phyloP scores from a whole-genome alignment of 2,888 invertebrate genomes.

The Amiota mariae region DNA sequence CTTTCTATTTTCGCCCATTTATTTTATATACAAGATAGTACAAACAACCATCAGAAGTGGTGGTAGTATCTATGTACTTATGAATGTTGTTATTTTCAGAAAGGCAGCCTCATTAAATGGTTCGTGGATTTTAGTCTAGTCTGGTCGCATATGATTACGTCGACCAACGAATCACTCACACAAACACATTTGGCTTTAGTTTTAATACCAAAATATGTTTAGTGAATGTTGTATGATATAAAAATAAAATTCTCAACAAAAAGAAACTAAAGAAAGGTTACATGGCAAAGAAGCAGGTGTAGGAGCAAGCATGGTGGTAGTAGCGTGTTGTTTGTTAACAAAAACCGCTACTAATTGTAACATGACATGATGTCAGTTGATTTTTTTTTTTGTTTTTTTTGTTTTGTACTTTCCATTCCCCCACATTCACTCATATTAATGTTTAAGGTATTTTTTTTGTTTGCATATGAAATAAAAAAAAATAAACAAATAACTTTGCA shows the following conservation, averaged over 20 bases:
- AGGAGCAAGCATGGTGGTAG: slow-evolving; percentile 32
- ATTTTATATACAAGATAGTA: no score
- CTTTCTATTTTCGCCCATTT: no score
- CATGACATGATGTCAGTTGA: slow-evolving; percentile 20
- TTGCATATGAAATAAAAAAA: slow-evolving; percentile 31
- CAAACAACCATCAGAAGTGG: no score
- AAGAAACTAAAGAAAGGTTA: no score
- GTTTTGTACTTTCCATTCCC: neutral
- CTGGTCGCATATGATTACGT: no score
- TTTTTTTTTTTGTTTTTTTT: no score
- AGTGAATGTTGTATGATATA: neutral
- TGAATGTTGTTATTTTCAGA: no score
- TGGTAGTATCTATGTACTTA: no score
- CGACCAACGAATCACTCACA: no score
- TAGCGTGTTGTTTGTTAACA: slow-evolving; percentile 49
- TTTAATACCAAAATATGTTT: slow-evolving; percentile 13
- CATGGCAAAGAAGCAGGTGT: no score
- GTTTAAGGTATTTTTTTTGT: neutral
- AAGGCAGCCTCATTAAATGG: no score
- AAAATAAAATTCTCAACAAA: slow-evolving; percentile 19
- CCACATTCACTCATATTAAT: neutral
- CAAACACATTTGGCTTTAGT: slow-evolving; percentile 4
- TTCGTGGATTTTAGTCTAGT: no score
- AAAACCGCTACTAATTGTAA: slow-evolving; percentile 45
- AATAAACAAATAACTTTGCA: slow-evolving; percentile 41